Base-by-base conservation (phyloP, 2,888 invertebrate species). In the Brachyopa scutellaris region DNA sequence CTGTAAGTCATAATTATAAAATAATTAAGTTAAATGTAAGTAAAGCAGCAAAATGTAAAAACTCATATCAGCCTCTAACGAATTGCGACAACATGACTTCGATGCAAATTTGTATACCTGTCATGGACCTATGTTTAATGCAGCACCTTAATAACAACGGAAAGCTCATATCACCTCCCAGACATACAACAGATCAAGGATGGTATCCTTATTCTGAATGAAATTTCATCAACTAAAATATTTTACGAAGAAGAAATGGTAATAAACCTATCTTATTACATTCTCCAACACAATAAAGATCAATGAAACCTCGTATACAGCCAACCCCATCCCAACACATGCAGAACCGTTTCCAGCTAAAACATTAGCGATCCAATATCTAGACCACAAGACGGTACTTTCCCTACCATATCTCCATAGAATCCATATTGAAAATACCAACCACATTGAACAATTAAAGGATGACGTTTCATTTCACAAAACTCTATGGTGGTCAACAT, bases 201-300 rank as follows among this genome's bases (percentile, higher is more conserved):
- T 9, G 42, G 45, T 45, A 31, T 33, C 8, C 9, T 45, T 31
- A 62, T 62, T 19, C 31, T 62, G 11, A 62, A 62, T 17, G 61
- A 62, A 29, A 45, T 62, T 29, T 26, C 6, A 17, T 9, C 15
- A 7, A 40, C 45, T 17, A 62, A 26, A 62, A 45, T 64, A 19
- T 49, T 49, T 23, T 11, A 47, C 17, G 47, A 49, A n/a, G 11
- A 36, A 13, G 23, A 36, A 17, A 49, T 62, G 2, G 13, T 21
- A 42, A 29, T 42, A 33, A 19, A 47, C n/a, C n/a, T n/a, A n/a
- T n/a, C n/a, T 26, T 3, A 26, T 26, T 5, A 26, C 26, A 6
- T 6, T 5, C 26, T 26, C 26, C 26, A 3, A 26, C 4, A 5
- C 26, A 5, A 26, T 26, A 3, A 3, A 26, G 6, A 6, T 26